Percentiles rank a stretch among this genome's conserved stretches.
Conservation (phyloP, 2,113 vertebrate species). For the Oncorhynchus tshawytscha region DNA sequence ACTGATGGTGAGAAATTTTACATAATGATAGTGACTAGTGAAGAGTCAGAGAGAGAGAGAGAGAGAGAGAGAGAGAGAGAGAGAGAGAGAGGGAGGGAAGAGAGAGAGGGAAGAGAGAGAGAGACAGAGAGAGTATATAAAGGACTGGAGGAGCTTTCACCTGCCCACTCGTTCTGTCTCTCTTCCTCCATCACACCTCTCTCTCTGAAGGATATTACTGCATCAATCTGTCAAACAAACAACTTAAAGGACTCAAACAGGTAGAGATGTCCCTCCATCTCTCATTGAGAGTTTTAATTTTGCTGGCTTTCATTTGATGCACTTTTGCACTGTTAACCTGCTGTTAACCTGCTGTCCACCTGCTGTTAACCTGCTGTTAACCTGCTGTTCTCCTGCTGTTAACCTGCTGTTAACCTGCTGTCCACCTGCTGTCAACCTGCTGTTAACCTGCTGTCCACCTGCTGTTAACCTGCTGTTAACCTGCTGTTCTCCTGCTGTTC, state of each 20-base stretch:
- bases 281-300: neutral
- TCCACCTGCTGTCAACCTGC: no score
- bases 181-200: slow-evolving; percentile 1
- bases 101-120: neutral
- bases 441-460: no score
- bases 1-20: no score
- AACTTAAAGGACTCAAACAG: slow-evolving; percentile 9
- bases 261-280: slow-evolving; percentile 23
- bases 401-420: no score
- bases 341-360: no score
- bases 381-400: no score
- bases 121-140: slow-evolving; percentile 30
- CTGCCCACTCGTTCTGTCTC: neutral
- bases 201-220: slow-evolving; percentile 20
- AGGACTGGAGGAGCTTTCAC: slow-evolving; percentile 11
- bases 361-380: no score
- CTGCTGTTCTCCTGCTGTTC: no score
- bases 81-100: neutral
- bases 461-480: no score
- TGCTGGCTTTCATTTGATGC: no score
- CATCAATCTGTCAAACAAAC: neutral
- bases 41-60: neutral
- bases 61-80: neutral
- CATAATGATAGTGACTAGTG: neutral
- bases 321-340: no score